Conservation (phyloP, 2,113 vertebrate species). For the Prinia subflava region DNA sequence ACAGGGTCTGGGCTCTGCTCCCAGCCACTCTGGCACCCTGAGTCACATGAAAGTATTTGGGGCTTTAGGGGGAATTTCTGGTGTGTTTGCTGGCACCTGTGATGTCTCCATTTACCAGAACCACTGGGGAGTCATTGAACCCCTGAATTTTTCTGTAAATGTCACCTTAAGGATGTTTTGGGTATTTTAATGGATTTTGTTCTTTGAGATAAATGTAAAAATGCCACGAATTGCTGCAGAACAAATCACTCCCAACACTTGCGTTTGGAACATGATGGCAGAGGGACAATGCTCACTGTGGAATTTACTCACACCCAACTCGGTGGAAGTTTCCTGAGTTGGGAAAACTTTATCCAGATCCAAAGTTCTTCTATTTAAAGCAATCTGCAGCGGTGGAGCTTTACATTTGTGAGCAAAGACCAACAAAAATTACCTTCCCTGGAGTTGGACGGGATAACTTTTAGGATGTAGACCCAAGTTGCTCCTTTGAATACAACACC, state of each 20-base stretch:
- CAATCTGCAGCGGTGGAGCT: background rate
- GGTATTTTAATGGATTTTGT: background rate
- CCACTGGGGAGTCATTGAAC: background rate
- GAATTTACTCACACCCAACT: background rate
- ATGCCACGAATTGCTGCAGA: background rate
- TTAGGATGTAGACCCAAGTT: background rate
- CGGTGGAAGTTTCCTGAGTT: background rate
- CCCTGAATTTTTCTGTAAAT: background rate
- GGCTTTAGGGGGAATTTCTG: background rate
- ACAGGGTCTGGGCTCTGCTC: background rate
- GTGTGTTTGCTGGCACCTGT: background rate
- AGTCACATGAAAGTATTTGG: background rate
- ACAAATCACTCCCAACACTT: background rate
- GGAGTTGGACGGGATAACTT: background rate
- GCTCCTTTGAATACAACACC: background rate
- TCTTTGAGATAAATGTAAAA: background rate
- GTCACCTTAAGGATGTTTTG: background rate
- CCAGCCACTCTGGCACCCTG: background rate
- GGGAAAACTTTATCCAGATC: background rate
- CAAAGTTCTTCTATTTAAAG: background rate
- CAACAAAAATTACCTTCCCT: background rate
- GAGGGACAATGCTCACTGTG: rapidly evolving
- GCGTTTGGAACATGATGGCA: background rate
- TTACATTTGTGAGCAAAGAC: background rate
- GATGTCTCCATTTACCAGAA: background rate